These are phyloP conservation scores for Vultur gryphus DNA, from an alignment of 2,797 vertebrate species.

Conservation along the genomic window DNA sequence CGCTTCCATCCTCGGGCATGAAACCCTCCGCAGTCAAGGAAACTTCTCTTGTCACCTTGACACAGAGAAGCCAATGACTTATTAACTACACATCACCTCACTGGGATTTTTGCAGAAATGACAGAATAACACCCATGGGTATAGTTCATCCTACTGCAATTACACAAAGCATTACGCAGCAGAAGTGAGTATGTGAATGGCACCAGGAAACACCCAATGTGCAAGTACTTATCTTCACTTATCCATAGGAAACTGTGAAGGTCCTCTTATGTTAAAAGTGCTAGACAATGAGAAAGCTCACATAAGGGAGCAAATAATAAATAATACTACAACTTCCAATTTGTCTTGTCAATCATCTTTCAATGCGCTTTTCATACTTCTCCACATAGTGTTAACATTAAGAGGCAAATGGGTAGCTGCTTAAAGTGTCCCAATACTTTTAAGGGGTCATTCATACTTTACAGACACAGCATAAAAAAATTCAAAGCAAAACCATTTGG, in stretches of 20 bases:
- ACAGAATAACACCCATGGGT: background rate
- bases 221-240: background rate
- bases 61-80: background rate
- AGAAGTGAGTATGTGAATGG: background rate
- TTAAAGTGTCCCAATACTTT: background rate
- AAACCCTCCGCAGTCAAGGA: slow-evolving; percentile 80
- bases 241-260: accelerated
- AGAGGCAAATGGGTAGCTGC: background rate
- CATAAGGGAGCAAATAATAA: background rate
- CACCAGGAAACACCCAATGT: background rate
- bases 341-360: background rate
- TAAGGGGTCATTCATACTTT: background rate
- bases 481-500: background rate
- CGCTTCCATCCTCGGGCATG: slow-evolving; percentile 86
- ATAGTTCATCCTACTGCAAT: background rate
- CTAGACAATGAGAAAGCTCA: background rate
- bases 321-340: background rate
- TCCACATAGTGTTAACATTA: background rate
- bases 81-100: background rate
- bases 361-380: background rate
- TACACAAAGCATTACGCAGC: background rate
- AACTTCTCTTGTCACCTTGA: slow-evolving; percentile 82
- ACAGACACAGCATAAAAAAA: background rate
- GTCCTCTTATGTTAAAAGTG: background rate
- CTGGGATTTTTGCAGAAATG: background rate